These are phyloP conservation scores for Charaxes varanes DNA, from an alignment of 1,140 invertebrate genomes.

Conservation along the genomic window DNA sequence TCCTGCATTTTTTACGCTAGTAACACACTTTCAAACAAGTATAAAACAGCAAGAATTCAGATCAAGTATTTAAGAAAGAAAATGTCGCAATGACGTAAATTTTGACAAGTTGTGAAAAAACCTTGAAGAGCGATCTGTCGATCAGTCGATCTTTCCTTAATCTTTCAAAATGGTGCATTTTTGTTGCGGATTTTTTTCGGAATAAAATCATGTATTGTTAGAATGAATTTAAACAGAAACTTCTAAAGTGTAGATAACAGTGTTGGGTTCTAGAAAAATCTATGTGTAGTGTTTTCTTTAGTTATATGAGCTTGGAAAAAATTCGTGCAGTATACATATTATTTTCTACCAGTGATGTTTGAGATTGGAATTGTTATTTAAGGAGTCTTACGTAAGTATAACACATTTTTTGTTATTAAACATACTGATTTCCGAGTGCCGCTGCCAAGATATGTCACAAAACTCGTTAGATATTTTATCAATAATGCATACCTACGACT, in stretches of 20 bases:
- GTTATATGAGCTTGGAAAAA: slow-evolving; percentile 33
- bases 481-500: slow-evolving; percentile 5
- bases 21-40: too few species aligned
- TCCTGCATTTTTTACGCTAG: too few species aligned
- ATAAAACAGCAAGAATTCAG: slow-evolving; percentile 1
- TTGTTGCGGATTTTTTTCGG: slow-evolving; percentile 61
- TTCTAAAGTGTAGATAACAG: slow-evolving; percentile 29
- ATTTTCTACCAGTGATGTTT: slow-evolving; percentile 54
- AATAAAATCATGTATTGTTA: slow-evolving; percentile 50
- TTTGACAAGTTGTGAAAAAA: slow-evolving; percentile 55
- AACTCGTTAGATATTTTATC: slow-evolving; percentile 11
- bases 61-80: slow-evolving; percentile 26
- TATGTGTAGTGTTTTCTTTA: slow-evolving; percentile 26
- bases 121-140: slow-evolving; percentile 54
- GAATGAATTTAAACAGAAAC: slow-evolving; percentile 44
- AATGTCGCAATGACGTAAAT: slow-evolving; percentile 59
- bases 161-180: slow-evolving; percentile 69
- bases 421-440: slow-evolving; percentile 14
- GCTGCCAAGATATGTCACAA: slow-evolving; percentile 8
- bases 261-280: slow-evolving; percentile 31
- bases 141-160: slow-evolving; percentile 40
- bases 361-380: slow-evolving; percentile 57
- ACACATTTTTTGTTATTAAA: slow-evolving; percentile 48
- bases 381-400: slow-evolving; percentile 65
- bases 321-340: slow-evolving; percentile 34